Conservation (phyloP, 2,113 vertebrate genomes). For the Rhinolophus ferrumequinum region DNA sequence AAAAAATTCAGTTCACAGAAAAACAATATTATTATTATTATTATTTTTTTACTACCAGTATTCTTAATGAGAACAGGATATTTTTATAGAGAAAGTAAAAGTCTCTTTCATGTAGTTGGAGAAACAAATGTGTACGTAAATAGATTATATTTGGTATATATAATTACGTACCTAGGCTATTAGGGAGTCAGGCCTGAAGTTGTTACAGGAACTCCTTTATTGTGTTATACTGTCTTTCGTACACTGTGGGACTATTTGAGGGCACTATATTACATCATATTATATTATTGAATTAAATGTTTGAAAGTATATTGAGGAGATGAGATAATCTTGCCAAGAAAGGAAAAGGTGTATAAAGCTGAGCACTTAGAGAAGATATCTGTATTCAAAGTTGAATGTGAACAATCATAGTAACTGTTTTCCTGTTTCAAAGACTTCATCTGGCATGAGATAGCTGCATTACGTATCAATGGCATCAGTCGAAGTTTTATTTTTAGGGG, state of each 20-base stretch:
- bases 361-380: constrained; percentile 37
- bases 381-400: constrained; percentile 51
- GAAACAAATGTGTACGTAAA: constrained; percentile 44
- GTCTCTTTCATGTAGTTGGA: constrained; percentile 56
- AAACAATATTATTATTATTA: neutral
- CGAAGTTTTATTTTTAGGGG: constrained; percentile 36
- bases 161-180: constrained; percentile 16
- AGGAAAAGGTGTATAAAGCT: constrained; percentile 64
- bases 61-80: constrained; percentile 65
- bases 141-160: constrained; percentile 17
- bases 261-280: constrained; percentile 71
- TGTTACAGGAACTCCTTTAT: neutral
- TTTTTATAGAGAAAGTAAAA: constrained; percentile 25
- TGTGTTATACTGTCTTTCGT: constrained; percentile 23
- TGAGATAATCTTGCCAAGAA: constrained; percentile 76
- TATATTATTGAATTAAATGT: constrained; percentile 76
- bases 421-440: constrained; percentile 17
- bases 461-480: neutral
- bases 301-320: constrained; percentile 69
- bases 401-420: constrained; percentile 17
- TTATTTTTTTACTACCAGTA: constrained; percentile 71
- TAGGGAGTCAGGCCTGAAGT: constrained; percentile 37
- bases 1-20: neutral
- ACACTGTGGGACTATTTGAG: constrained; percentile 65
- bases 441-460: neutral